Percentiles rank a stretch among this genome's conserved stretches.
Evolutionary conservation across 2,113 vertebrate species (phyloP).

Genomic region (Hippocampus zosterae): DNA sequence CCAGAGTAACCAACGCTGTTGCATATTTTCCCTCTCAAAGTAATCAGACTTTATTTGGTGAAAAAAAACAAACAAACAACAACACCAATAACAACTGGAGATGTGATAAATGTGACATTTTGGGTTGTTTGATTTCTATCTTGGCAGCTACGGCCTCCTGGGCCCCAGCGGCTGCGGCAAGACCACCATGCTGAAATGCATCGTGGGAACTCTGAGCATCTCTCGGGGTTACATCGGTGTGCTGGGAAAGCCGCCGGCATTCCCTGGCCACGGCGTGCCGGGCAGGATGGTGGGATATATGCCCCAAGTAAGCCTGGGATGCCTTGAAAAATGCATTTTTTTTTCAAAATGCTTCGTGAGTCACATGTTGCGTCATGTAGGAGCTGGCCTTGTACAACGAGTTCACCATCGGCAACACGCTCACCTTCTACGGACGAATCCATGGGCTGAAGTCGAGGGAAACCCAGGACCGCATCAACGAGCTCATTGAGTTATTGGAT

Average conservation of each 20-base stretch:
- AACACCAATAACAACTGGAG: neutral
- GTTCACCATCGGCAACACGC: conserved; percentile 75
- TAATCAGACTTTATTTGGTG: too few relatives aligned
- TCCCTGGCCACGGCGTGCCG: conserved; percentile 72
- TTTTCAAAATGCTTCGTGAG: neutral
- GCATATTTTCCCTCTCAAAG: too few relatives aligned
- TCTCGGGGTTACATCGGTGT: conserved; percentile 71
- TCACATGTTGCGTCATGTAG: conserved; percentile 35
- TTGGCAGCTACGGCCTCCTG: conserved; percentile 71
- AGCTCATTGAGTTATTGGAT: conserved; percentile 75
- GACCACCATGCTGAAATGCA: conserved; percentile 76
- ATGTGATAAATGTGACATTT: neutral
- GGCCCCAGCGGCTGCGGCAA: conserved; percentile 80
- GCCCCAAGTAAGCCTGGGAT: conserved; percentile 68
- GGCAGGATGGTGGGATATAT: conserved; percentile 78
- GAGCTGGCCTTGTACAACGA: conserved; percentile 76
- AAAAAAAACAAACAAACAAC: too few relatives aligned
- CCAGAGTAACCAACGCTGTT: neutral
- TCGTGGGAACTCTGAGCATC: conserved; percentile 76
- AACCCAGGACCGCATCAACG: conserved; percentile 65
- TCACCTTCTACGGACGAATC: conserved; percentile 73
- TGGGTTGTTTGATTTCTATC: neutral
- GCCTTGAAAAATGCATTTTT: too few relatives aligned
- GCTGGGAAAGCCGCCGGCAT: conserved; percentile 73
- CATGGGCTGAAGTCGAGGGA: conserved; percentile 71